These are phyloP conservation scores for Urocolius indicus DNA, from an alignment of 2,113 vertebrate genomes.

Conservation along the genomic window DNA sequence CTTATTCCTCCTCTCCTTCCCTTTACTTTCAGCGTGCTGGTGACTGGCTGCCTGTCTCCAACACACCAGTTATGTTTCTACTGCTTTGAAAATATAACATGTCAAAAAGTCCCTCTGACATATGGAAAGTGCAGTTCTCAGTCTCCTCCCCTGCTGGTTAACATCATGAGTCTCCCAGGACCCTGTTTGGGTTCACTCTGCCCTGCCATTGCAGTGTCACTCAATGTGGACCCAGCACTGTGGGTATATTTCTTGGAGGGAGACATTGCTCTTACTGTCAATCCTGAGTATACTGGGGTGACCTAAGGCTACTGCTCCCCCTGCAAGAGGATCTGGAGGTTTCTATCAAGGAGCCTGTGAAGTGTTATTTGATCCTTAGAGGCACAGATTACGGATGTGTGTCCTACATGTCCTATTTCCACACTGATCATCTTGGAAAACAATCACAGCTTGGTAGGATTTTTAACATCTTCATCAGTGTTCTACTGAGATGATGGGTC, in stretches of 20 bases:
- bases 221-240: not conserved
- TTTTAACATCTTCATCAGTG: not conserved
- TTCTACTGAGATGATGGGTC: not conserved
- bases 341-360: not conserved
- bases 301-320: not conserved
- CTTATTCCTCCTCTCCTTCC: not conserved
- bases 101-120: not conserved
- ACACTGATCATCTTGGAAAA: not conserved
- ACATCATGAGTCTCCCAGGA: rapidly evolving
- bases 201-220: not conserved
- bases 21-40: not conserved
- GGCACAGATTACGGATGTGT: not conserved
- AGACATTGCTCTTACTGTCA: not conserved
- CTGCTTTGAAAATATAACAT: not conserved
- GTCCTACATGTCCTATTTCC: not conserved
- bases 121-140: not conserved
- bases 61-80: not conserved
- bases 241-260: not conserved
- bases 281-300: not conserved
- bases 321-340: not conserved
- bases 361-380: not conserved
- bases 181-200: not conserved
- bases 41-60: not conserved
- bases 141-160: not conserved
- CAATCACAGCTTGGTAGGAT: not conserved